Percentiles rank a stretch among this genome's conserved stretches.
phyloP scores from a whole-genome alignment of 2,113 vertebrate species.

The Girardinichthys multiradiatus region DNA sequence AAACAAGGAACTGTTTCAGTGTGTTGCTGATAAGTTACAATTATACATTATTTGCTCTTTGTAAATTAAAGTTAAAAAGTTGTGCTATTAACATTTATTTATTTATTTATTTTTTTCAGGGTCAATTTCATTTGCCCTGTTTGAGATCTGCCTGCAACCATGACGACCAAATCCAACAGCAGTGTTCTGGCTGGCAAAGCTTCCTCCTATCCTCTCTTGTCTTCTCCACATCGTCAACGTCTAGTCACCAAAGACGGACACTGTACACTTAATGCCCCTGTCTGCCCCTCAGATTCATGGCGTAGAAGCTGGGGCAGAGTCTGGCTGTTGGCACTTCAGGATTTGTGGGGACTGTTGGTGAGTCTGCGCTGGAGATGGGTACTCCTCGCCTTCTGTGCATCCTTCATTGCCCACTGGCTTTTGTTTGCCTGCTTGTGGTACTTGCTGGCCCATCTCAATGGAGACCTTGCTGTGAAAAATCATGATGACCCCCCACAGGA shows the following conservation, averaged over 20 bases:
- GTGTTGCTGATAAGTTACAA: neutral
- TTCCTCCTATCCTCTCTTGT: slow-evolving; percentile 84
- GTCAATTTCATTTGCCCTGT: slow-evolving; percentile 19
- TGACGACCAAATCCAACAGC: slow-evolving; percentile 72
- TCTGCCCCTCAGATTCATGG: slow-evolving; percentile 51
- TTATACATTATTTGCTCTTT: neutral
- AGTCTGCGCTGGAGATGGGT: slow-evolving; percentile 98
- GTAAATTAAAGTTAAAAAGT: neutral
- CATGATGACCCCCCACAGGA: slow-evolving; percentile 90
- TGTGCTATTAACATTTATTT: slow-evolving; percentile 1
- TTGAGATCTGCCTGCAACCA: slow-evolving; percentile 41
- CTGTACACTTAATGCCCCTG: slow-evolving; percentile 74
- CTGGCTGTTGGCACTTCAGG: slow-evolving; percentile 85
- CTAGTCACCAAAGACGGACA: slow-evolving; percentile 95
- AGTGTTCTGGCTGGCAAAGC: slow-evolving; percentile 80
- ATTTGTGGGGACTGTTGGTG: slow-evolving; percentile 93
- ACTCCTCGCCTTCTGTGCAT: slow-evolving; percentile 91
- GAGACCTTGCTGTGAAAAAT: slow-evolving; percentile 89
- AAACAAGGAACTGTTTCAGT: too few relatives aligned
- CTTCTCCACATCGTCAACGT: slow-evolving; percentile 77
- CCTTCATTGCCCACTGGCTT: slow-evolving; percentile 95
- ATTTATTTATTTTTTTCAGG: slow-evolving; percentile 42
- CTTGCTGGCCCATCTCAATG: slow-evolving; percentile 92
- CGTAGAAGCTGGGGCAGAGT: slow-evolving; percentile 70
- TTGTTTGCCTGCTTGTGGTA: slow-evolving; percentile 98